These are phyloP conservation scores for Acanthurus tractus DNA, from an alignment of 2,797 vertebrate species.

Conservation along the genomic window DNA sequence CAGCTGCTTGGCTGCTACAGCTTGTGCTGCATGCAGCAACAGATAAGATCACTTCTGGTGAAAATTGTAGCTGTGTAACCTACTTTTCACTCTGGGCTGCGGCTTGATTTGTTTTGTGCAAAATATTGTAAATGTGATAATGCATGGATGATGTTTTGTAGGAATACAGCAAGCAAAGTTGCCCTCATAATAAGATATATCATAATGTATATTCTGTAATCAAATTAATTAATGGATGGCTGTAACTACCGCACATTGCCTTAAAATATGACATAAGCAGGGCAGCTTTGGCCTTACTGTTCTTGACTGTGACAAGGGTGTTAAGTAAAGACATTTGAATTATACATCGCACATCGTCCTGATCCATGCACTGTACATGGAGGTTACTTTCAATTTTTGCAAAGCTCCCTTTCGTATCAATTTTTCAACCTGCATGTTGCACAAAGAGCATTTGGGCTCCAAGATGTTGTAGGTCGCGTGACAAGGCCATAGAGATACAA, in stretches of 20 bases:
- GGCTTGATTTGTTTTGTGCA: constrained; percentile 39
- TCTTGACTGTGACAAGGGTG: constrained; percentile 1
- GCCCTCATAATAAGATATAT: not conserved
- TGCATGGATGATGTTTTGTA: constrained; percentile 5
- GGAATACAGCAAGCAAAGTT: not conserved
- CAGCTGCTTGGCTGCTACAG: constrained; percentile 70
- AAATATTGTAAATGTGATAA: constrained; percentile 10
- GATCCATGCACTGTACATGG: not conserved
- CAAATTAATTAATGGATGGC: not conserved
- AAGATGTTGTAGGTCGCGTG: not conserved
- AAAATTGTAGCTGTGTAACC: constrained; percentile 69
- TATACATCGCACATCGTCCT: constrained; percentile 16
- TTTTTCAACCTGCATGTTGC: constrained; percentile 29
- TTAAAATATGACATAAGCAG: not conserved
- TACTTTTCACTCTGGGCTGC: constrained; percentile 62
- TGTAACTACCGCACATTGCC: not conserved
- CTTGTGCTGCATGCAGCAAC: constrained; percentile 54
- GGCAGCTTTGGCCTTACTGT: not conserved
- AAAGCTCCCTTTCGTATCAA: not conserved
- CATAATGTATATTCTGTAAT: too few relatives aligned
- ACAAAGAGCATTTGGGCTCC: constrained; percentile 1
- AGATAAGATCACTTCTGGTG: constrained; percentile 77
- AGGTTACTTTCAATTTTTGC: not conserved
- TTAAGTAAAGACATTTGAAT: constrained; percentile 26
- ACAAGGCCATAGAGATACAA: constrained; percentile 28